These are phyloP conservation scores for Diplazon laetatorius DNA, from an alignment of 2,888 invertebrate species.

Conservation along the genomic window DNA sequence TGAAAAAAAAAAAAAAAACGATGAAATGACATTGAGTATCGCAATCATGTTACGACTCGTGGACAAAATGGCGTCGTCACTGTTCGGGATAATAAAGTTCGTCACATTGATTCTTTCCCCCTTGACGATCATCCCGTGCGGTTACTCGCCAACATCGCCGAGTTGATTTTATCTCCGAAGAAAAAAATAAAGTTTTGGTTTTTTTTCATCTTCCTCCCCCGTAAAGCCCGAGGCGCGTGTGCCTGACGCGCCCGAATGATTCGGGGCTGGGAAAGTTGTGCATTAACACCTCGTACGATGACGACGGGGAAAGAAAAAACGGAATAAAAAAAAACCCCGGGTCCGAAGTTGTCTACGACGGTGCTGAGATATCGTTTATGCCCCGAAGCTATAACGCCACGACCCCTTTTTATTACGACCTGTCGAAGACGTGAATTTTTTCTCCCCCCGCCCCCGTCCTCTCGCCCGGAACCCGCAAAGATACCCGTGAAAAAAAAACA, in stretches of 20 bases:
- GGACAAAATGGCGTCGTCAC: too few relatives aligned
- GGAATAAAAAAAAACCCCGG: too few relatives aligned
- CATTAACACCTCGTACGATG: constrained; percentile 59
- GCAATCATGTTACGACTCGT: too few relatives aligned
- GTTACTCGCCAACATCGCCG: too few relatives aligned
- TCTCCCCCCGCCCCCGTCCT: not conserved
- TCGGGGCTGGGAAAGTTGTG: constrained; percentile 23
- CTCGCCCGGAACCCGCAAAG: too few relatives aligned
- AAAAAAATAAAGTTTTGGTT: not conserved
- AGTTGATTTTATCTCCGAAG: not conserved
- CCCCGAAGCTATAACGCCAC: constrained; percentile 36
- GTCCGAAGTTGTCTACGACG: constrained; percentile 46
- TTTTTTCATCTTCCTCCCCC: too few relatives aligned
- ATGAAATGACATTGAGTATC: too few relatives aligned
- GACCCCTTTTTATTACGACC: constrained; percentile 42
- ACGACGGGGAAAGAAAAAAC: constrained; percentile 15
- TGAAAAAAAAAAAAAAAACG: too few relatives aligned
- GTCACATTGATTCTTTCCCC: too few relatives aligned
- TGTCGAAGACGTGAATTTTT: constrained; percentile 35
- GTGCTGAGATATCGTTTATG: constrained; percentile 35
- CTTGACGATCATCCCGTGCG: too few relatives aligned
- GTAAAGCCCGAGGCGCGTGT: constrained; percentile 31
- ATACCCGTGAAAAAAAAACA: too few relatives aligned
- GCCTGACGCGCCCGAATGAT: constrained; percentile 34
- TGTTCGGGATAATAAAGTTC: too few relatives aligned